Evolutionary conservation across 2,113 vertebrate genomes (phyloP), one percentile per base, ranked within the genome.

Genomic region (Grantiella picta): DNA sequence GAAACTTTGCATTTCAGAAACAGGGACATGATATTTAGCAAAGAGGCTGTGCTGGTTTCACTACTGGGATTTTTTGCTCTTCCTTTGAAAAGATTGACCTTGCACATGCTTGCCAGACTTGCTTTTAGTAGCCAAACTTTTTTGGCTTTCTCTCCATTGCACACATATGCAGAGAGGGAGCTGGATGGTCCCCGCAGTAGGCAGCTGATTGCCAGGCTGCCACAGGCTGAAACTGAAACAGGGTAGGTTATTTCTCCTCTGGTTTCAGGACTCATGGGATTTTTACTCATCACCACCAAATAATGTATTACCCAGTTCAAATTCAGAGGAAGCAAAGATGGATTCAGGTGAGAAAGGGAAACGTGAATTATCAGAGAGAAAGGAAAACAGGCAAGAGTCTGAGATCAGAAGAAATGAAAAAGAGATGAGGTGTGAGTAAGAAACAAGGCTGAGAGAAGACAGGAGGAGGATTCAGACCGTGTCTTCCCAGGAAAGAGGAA

Each of bases 401-500:
- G 36, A 59, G 35, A 86, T 27, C 19, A 60, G 21, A 63, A 28
- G 9, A 78, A 84, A 60, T 25, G 7, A 54, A 54, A 40, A 47
- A 70, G 15, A 82, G 11, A 69, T 40, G 47, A 83, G n/a, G 24
- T 10, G 3, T 8, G 12, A 84, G 42, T 69, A 60, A 82, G 52
- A 56, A 76, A 42, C 14, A 31, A 82, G 11, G 25, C 1, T 85
- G 35, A 36, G 54, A 63, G 12, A 86, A 73, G 36, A 61, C 9
- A 81, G 50, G 17, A 73, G 31, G 27, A 42, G 50, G 71, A 92
- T 66, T 91, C 73, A 82, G 47, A 60, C 22, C 70, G 38, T 11
- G 23, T 44, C 69, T 96, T 94, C 61, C 69, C 60, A 87, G 57
- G 35, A 89, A 92, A 87, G 69, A 92, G 52, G 65, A 94, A 92